phyloP scores from a whole-genome alignment of 2,113 vertebrate genomes.

The Saccopteryx bilineata region DNA sequence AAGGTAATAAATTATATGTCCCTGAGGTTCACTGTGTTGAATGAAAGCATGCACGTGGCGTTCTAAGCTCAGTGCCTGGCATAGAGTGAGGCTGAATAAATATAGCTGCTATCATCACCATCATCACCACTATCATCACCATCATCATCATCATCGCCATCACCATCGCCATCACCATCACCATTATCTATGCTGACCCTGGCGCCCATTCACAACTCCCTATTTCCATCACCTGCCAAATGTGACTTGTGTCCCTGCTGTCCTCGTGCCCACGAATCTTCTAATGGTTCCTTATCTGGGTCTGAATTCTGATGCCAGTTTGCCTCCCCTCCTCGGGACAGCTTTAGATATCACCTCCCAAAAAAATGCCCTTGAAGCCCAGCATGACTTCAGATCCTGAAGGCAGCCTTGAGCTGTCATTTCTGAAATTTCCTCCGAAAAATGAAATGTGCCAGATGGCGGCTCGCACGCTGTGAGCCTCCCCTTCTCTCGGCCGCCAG shows the following conservation, averaged over 20 bases:
- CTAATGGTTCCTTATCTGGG: background rate
- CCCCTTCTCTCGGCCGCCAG: background rate
- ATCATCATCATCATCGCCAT: no score
- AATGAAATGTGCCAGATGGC: background rate
- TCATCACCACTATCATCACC: no score
- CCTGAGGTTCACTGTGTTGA: background rate
- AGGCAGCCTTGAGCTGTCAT: background rate
- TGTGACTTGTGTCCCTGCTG: background rate
- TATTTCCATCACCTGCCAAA: background rate
- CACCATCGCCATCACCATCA: background rate
- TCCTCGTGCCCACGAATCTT: background rate
- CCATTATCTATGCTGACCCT: background rate
- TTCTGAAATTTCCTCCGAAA: constrained; percentile 23
- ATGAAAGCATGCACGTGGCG: rapidly evolving
- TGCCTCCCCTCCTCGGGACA: background rate
- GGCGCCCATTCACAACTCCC: background rate
- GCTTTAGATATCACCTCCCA: background rate
- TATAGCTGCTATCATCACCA: background rate
- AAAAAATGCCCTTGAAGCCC: background rate
- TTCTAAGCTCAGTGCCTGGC: background rate
- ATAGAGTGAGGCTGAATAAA: background rate
- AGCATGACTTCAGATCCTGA: background rate
- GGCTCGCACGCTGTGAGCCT: background rate
- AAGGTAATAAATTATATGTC: background rate
- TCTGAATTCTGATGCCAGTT: background rate